Conservation (phyloP, 2,888 invertebrate genomes). For the Electrophaes corylata region DNA sequence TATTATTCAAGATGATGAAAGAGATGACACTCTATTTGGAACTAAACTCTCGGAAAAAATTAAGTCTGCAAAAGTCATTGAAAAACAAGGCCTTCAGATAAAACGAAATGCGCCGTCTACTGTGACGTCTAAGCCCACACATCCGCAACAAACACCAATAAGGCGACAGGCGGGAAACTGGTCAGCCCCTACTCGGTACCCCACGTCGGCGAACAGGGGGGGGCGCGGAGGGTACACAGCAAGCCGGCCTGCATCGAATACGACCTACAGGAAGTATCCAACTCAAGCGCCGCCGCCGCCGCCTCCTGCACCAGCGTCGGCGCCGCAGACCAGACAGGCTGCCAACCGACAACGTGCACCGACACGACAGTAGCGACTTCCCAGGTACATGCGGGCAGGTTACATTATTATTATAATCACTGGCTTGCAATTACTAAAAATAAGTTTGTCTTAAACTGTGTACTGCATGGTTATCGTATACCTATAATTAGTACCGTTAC, state of each 20-base stretch:
- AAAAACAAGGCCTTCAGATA: slow-evolving; percentile 5
- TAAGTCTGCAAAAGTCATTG: slow-evolving; percentile 1
- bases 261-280: background rate
- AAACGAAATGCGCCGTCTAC: background rate
- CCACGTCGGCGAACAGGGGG: slow-evolving; percentile 5
- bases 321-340: background rate
- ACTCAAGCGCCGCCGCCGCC: background rate
- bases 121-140: background rate
- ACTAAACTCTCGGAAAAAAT: background rate
- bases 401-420: background rate
- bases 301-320: background rate
- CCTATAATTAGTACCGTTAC: background rate
- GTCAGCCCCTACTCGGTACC: background rate
- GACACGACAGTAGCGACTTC: background rate
- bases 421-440: background rate
- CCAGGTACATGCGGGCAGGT: background rate
- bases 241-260: background rate
- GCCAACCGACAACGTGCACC: background rate
- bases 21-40: slow-evolving; percentile 8
- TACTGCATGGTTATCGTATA: background rate
- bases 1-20: background rate
- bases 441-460: background rate
- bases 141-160: background rate
- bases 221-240: slow-evolving; percentile 4
- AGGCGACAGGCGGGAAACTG: slow-evolving; percentile 3